phyloP scores from a whole-genome alignment of 2,888 invertebrate genomes.

The Sesia bembeciformis region DNA sequence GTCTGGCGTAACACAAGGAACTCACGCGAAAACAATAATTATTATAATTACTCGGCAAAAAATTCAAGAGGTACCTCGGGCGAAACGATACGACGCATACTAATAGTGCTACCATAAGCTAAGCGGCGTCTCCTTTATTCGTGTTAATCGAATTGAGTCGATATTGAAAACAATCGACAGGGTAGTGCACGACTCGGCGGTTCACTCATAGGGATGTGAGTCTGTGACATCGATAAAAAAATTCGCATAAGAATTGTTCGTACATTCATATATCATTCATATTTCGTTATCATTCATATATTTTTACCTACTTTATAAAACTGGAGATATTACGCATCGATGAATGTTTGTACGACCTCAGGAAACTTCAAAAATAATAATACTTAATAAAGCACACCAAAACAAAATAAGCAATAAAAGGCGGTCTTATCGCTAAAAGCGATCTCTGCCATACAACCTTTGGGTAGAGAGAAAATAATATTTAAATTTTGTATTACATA shows the following conservation, averaged over 20 bases:
- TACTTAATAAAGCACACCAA: too few relatives aligned
- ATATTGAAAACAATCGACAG: constrained; percentile 72
- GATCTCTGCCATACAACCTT: too few relatives aligned
- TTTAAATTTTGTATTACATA: too few relatives aligned
- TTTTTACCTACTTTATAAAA: too few relatives aligned
- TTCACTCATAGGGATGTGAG: constrained; percentile 18
- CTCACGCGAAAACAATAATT: constrained; percentile 24
- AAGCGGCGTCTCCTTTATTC: constrained; percentile 56
- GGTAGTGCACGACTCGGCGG: constrained; percentile 57
- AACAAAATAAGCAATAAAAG: too few relatives aligned
- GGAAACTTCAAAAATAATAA: too few relatives aligned
- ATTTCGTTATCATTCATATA: too few relatives aligned
- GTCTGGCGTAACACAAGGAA: background rate
- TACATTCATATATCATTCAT: too few relatives aligned
- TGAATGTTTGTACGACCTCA: too few relatives aligned
- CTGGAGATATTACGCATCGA: too few relatives aligned
- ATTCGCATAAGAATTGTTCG: background rate
- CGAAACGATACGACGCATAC: constrained; percentile 36
- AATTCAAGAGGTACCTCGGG: constrained; percentile 39
- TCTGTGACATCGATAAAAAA: background rate
- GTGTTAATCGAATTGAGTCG: constrained; percentile 66
- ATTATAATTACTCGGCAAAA: constrained; percentile 48
- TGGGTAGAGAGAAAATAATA: too few relatives aligned
- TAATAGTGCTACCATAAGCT: constrained; percentile 43
- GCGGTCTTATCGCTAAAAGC: too few relatives aligned